phyloP scores from a whole-genome alignment of 2,797 vertebrate species.

The Sciurus vulgaris region DNA sequence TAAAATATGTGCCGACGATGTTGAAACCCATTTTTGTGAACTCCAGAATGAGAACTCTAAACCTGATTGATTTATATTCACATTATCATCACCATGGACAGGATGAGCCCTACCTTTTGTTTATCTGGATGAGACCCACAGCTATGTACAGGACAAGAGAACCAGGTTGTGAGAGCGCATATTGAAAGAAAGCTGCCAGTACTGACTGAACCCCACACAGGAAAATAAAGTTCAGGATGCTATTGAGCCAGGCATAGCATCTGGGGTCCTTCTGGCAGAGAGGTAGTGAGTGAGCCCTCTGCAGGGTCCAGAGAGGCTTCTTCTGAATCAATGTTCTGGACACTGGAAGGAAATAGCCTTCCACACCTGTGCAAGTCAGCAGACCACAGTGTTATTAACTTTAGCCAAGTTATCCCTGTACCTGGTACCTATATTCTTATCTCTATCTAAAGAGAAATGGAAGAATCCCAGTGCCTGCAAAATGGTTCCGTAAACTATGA shows the following conservation, averaged over 20 bases:
- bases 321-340: background rate
- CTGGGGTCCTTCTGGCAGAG: fast-evolving
- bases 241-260: fast-evolving
- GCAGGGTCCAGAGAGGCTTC: background rate
- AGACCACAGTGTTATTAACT: background rate
- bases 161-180: background rate
- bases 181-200: background rate
- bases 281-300: background rate
- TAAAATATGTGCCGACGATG: background rate
- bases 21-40: background rate
- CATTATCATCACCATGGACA: fast-evolving
- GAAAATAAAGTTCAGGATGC: background rate
- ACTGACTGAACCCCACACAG: background rate
- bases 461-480: background rate
- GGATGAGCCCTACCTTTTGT: background rate
- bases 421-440: background rate
- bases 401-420: background rate
- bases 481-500: background rate
- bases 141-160: background rate
- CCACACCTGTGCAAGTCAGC: fast-evolving
- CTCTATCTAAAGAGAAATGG: background rate
- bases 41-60: background rate
- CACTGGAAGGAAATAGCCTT: background rate
- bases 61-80: fast-evolving
- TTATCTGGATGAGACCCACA: background rate